phyloP scores from a whole-genome alignment of 2,113 vertebrate species.

The Peucedramus taeniatus region DNA sequence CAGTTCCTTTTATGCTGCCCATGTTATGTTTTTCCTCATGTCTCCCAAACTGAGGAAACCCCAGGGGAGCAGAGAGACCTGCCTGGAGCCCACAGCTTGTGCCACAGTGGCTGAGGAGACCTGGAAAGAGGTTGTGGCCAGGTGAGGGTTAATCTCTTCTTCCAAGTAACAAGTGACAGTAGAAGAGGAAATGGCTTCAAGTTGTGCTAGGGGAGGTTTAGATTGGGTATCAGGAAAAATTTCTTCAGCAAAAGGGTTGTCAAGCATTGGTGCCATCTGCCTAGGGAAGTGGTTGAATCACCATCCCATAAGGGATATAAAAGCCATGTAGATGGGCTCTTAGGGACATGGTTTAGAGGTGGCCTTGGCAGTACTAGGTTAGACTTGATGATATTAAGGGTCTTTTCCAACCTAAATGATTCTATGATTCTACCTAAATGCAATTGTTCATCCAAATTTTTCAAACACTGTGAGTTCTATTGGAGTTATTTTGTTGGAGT shows the following conservation, averaged over 20 bases:
- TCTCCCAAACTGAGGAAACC: rapidly evolving
- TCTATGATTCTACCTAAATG: background rate
- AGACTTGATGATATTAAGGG: background rate
- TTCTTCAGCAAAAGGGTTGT: background rate
- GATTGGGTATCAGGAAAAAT: background rate
- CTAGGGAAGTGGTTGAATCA: background rate
- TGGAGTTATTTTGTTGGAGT: background rate
- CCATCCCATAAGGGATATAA: background rate
- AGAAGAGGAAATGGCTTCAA: background rate
- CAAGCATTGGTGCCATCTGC: background rate
- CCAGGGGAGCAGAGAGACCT: rapidly evolving
- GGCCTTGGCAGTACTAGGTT: background rate
- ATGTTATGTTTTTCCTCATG: background rate
- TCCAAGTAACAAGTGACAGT: background rate
- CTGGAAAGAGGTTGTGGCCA: background rate
- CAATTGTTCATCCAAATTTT: background rate
- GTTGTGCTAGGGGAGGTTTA: background rate
- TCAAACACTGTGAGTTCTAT: background rate
- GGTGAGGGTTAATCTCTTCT: background rate
- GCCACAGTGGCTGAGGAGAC: background rate
- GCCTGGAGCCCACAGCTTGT: background rate
- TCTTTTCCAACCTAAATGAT: background rate
- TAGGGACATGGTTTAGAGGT: background rate
- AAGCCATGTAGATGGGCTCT: background rate
- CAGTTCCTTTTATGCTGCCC: background rate